These are phyloP conservation scores for Phasianus colchicus DNA, from an alignment of 2,113 vertebrate genomes.

Conservation along the genomic window DNA sequence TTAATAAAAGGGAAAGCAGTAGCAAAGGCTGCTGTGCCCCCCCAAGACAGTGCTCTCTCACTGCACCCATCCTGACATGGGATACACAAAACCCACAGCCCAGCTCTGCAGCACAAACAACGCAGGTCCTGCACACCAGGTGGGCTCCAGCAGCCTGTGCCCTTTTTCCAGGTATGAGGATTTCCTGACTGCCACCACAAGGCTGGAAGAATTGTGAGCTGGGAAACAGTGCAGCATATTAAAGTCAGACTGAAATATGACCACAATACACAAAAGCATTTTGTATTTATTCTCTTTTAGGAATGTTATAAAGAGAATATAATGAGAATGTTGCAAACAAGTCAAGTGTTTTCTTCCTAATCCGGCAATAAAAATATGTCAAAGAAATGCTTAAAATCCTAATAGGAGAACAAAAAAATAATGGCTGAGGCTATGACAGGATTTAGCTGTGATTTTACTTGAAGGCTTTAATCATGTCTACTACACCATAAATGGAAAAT, in stretches of 20 bases:
- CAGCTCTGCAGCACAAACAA: background rate
- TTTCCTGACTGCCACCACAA: conserved; percentile 65
- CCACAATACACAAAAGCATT: conserved; percentile 69
- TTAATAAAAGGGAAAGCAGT: background rate
- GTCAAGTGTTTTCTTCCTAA: conserved; percentile 78
- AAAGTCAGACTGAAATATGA: conserved; percentile 78
- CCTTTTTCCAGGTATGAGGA: background rate
- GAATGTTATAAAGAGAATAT: conserved; percentile 81
- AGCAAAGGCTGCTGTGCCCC: background rate
- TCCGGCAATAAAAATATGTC: conserved; percentile 78
- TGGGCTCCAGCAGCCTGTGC: background rate
- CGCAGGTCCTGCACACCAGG: background rate
- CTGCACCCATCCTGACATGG: accelerated
- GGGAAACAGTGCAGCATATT: conserved; percentile 62
- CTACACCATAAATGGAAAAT: conserved; percentile 2
- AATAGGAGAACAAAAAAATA: conserved; percentile 64
- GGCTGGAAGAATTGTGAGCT: conserved; percentile 66
- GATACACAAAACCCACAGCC: background rate
- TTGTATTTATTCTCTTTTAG: conserved; percentile 79
- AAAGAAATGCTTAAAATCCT: conserved; percentile 61
- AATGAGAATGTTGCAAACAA: conserved; percentile 80
- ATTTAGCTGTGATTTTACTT: conserved; percentile 48
- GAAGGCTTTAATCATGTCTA: conserved; percentile 38
- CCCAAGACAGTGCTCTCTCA: accelerated
- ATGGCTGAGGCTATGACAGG: conserved; percentile 40